Conservation (phyloP, 2,888 invertebrate species). For the Stenodema calcarata region DNA sequence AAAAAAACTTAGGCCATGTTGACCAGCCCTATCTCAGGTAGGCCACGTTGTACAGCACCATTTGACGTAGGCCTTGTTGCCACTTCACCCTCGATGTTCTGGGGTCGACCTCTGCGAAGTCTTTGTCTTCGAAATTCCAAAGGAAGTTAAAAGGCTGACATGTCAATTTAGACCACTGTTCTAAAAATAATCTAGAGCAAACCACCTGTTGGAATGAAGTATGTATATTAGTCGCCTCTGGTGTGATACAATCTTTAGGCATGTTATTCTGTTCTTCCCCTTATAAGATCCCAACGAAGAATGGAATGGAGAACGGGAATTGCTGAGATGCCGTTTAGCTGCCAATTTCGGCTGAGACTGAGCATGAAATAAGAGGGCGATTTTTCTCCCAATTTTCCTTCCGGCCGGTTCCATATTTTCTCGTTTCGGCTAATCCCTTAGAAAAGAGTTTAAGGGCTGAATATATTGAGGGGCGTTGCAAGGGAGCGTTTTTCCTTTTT, state of each 20-base stretch:
- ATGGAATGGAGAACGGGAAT: neutral
- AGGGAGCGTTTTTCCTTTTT: neutral
- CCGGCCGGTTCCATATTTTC: neutral
- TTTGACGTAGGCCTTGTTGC: too few species aligned
- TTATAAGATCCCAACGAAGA: neutral
- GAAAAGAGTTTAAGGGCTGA: neutral
- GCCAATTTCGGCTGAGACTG: neutral
- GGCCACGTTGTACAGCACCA: too few species aligned
- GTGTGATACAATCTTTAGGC: neutral
- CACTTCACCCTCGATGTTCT: too few species aligned
- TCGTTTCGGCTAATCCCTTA: neutral
- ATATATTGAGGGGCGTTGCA: neutral
- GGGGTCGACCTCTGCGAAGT: too few species aligned
- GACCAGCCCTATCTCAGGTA: too few species aligned
- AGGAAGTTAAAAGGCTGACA: too few species aligned
- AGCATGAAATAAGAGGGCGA: neutral
- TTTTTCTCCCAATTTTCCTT: neutral
- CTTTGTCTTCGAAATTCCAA: too few species aligned
- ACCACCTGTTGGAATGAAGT: too few species aligned
- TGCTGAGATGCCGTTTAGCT: neutral
- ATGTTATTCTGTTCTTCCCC: neutral
- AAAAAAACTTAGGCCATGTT: too few species aligned
- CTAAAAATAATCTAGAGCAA: too few species aligned
- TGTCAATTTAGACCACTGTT: too few species aligned
- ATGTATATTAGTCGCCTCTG: too few species aligned